A percentile compares a stretch with the other conserved stretches of the same genome.
phyloP scores from a whole-genome alignment of 1,140 invertebrate species.

The Vanessa atalanta region DNA sequence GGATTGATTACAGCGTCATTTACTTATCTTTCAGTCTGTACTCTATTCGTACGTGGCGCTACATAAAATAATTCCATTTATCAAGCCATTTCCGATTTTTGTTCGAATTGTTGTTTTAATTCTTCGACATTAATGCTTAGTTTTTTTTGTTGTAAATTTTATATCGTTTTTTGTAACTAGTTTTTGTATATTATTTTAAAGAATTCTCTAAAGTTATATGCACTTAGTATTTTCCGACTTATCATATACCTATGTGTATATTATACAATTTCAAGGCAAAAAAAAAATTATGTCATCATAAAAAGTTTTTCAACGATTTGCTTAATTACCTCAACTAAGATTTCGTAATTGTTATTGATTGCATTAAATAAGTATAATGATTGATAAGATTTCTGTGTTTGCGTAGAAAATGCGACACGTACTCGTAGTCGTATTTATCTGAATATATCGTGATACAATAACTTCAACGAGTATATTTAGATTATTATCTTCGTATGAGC shows the following conservation, averaged over 20 bases:
- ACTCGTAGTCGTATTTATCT: neutral
- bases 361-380: neutral
- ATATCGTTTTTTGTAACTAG: too few relatives aligned
- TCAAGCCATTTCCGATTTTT: neutral
- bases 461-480: neutral
- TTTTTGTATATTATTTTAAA: too few relatives aligned
- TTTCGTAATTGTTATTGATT: neutral
- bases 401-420: neutral
- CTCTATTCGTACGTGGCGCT: neutral
- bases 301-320: neutral
- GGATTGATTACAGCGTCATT: conserved; percentile 8
- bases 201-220: too few relatives aligned
- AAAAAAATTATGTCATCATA: too few relatives aligned
- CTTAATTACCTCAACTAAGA: neutral
- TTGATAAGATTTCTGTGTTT: neutral
- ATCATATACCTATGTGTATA: too few relatives aligned
- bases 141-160: too few relatives aligned
- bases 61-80: neutral
- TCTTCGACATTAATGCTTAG: too few relatives aligned
- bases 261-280: too few relatives aligned
- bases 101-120: too few relatives aligned
- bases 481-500: too few relatives aligned
- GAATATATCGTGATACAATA: neutral
- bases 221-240: too few relatives aligned
- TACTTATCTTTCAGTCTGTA: conserved; percentile 1